Conservation (phyloP, 30 jellyfish, hydroid and myxozoan species). For the Catostylus mosaicus region DNA sequence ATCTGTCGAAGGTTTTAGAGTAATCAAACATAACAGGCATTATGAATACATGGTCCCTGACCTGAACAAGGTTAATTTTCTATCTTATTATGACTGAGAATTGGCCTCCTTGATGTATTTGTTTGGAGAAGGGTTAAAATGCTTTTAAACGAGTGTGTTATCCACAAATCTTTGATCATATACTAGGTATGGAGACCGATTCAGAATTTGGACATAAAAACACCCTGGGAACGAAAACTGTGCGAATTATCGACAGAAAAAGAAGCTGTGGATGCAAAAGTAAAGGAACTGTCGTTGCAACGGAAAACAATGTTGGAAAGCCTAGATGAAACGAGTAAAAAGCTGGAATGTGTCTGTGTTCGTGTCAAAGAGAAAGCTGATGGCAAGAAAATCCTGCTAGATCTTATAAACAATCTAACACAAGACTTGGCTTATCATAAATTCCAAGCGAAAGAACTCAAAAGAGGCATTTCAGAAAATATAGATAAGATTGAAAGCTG, state of each 20-base stretch:
- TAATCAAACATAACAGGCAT: too few species aligned
- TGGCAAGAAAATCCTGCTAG: background rate
- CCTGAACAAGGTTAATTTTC: too few species aligned
- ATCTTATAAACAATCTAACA: background rate
- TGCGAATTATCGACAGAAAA: constrained; percentile 40
- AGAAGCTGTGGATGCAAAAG: background rate
- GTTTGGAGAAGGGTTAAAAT: too few species aligned
- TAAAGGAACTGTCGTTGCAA: background rate
- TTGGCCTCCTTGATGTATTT: too few species aligned
- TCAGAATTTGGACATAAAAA: constrained; percentile 27
- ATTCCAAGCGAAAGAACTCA: constrained; percentile 22
- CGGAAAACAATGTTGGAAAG: constrained; percentile 15
- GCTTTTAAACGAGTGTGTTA: background rate
- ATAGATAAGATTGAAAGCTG: background rate
- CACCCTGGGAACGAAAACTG: constrained; percentile 58
- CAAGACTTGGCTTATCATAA: background rate
- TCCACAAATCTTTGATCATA: background rate
- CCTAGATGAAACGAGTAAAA: constrained; percentile 7
- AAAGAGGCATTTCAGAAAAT: constrained; percentile 1
- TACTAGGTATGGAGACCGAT: constrained; percentile 65
- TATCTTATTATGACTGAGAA: too few species aligned
- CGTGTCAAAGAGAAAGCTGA: background rate
- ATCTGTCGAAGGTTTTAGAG: too few species aligned
- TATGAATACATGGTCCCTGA: too few species aligned
- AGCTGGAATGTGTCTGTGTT: background rate